Conservation (phyloP, 2,797 vertebrate genomes). For the Notolabrus celidotus region DNA sequence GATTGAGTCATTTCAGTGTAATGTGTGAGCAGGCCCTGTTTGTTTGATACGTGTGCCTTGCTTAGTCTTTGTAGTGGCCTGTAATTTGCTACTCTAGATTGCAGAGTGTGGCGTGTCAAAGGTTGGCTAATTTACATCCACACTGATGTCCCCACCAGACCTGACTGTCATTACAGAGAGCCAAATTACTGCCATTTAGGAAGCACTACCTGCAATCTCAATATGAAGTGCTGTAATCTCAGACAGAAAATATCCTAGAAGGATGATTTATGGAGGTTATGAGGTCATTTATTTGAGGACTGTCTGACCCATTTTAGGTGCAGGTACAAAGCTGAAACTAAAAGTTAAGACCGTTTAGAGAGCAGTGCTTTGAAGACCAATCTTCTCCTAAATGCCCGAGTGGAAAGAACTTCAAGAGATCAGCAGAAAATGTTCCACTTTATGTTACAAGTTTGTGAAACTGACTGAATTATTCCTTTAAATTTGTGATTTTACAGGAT, state of each 20-base stretch:
- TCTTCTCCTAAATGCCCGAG: background rate
- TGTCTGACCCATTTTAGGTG: conserved; percentile 29
- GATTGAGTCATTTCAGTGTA: conserved; percentile 42
- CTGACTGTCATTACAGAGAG: conserved; percentile 41
- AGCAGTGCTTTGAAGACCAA: background rate
- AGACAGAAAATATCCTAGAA: conserved; percentile 21
- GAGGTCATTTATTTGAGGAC: conserved; percentile 31
- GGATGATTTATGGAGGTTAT: conserved; percentile 23
- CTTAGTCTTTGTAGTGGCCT: conserved; percentile 42
- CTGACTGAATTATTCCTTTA: conserved; percentile 6
- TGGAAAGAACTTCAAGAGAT: too few species aligned
- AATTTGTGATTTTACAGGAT: background rate
- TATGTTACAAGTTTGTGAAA: background rate
- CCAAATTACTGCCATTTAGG: conserved; percentile 51
- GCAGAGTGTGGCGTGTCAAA: conserved; percentile 44
- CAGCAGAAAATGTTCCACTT: background rate
- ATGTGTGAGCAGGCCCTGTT: conserved; percentile 23
- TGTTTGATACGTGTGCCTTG: conserved; percentile 38
- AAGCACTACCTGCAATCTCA: conserved; percentile 43
- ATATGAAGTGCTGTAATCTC: conserved; percentile 44
- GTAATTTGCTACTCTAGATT: conserved; percentile 58
- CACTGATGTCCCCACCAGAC: conserved; percentile 38
- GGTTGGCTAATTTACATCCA: conserved; percentile 42
- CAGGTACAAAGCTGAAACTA: background rate
- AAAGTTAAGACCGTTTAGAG: background rate